Base-by-base conservation (phyloP, 23 tunicate species). In the Styela clava region DNA sequence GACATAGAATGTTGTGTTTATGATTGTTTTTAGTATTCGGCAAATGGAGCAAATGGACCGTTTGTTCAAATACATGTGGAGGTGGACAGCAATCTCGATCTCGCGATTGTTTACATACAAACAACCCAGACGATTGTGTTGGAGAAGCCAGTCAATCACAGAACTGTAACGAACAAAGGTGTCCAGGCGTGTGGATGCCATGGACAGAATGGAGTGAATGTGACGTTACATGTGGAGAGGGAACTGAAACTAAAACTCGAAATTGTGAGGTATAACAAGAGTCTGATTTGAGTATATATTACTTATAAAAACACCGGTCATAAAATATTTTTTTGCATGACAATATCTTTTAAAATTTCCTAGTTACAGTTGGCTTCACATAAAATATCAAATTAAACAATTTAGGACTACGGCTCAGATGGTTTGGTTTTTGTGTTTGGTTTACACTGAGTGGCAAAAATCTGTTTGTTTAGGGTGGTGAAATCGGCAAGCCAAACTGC, bases 381-480 rank as follows among this genome's bases (percentile, higher is more conserved):
- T n/a, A n/a, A n/a, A n/a, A n/a, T n/a, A n/a, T n/a, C n/a, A n/a
- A n/a, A n/a, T n/a, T n/a, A n/a, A n/a, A n/a, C n/a, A n/a, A n/a
- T n/a, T n/a, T n/a, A n/a, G n/a, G n/a, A n/a, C n/a, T n/a, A n/a
- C n/a, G n/a, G n/a, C n/a, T n/a, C n/a, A n/a, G n/a, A n/a, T n/a
- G n/a, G n/a, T n/a, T n/a, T n/a, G n/a, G n/a, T n/a, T n/a, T n/a
- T n/a, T n/a, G n/a, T n/a, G n/a, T n/a, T n/a, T n/a, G n/a, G n/a
- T n/a, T n/a, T n/a, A n/a, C n/a, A n/a, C n/a, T n/a, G n/a, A n/a
- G n/a, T n/a, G n/a, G n/a, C n/a, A n/a, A n/a, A n/a, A n/a, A n/a
- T n/a, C n/a, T n/a, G n/a, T n/a, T n/a, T 44, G 7, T 44, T 44
- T 56, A 76, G 81, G 81, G 81, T 21, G 81, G 81, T 7, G 31